Percentiles rank a stretch among this genome's conserved stretches.
Evolutionary conservation across 2,113 vertebrate genomes (phyloP).

Genomic region (Lagopus muta): DNA sequence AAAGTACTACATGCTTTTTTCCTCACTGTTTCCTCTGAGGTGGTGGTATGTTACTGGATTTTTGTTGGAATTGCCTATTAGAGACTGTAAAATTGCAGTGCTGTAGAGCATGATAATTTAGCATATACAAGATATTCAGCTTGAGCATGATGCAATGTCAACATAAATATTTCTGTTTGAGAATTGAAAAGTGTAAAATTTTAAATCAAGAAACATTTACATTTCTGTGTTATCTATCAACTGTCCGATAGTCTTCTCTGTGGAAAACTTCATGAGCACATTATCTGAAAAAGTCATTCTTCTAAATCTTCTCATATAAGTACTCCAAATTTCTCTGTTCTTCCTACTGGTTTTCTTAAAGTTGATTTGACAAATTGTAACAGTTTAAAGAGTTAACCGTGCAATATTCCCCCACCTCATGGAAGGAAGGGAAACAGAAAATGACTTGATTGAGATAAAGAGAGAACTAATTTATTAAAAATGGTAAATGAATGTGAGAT

Average conservation of each 20-base stretch:
- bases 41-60: neutral
- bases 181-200: neutral
- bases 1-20: neutral
- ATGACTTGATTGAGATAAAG: too few relatives aligned
- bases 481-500: too few relatives aligned
- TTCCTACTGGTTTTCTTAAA: neutral
- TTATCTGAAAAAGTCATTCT: neutral
- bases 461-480: too few relatives aligned
- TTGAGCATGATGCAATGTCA: neutral
- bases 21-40: neutral
- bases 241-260: neutral
- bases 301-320: neutral
- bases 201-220: neutral
- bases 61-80: neutral
- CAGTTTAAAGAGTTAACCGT: too few relatives aligned
- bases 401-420: too few relatives aligned
- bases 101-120: neutral
- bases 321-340: neutral
- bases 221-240: neutral
- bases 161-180: neutral
- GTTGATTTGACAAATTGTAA: too few relatives aligned
- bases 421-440: too few relatives aligned
- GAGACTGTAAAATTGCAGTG: neutral
- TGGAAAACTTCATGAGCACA: neutral
- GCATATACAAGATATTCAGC: too few relatives aligned